Evolutionary conservation across 64 coral and sea anemone species (phyloP).

Genomic region (Pocillopora verrucosa): DNA sequence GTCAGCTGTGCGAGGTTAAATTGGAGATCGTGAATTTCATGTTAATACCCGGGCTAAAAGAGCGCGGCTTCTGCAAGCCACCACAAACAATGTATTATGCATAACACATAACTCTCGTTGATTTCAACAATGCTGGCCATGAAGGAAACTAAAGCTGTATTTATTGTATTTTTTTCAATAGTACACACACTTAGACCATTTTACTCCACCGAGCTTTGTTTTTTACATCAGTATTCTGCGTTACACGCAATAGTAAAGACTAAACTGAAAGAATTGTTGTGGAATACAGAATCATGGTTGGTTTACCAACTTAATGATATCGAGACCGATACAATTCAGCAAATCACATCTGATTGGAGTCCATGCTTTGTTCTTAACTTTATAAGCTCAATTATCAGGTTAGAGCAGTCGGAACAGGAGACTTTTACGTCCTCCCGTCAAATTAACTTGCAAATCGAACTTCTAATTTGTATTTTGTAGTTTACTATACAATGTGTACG

Average conservation of each 20-base stretch:
- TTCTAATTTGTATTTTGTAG: background rate
- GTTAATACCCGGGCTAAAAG: background rate
- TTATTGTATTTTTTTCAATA: conserved; percentile 9
- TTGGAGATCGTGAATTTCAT: background rate
- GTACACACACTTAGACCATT: background rate
- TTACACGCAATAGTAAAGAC: background rate
- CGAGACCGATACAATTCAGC: background rate
- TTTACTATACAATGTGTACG: background rate
- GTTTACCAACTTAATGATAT: conserved; percentile 21
- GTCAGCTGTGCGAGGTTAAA: background rate
- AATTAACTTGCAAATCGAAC: background rate
- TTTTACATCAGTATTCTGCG: background rate
- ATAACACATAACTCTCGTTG: conserved; percentile 18
- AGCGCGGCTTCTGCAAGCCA: conserved; percentile 30
- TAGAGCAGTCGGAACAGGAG: background rate
- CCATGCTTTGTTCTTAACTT: background rate
- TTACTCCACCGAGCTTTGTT: background rate
- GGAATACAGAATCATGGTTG: background rate
- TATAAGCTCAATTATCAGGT: background rate
- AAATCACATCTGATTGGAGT: conserved; percentile 6
- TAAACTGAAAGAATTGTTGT: background rate
- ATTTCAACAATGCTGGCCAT: conserved; percentile 28
- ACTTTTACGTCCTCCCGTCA: background rate
- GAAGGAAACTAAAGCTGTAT: background rate
- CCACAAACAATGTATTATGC: conserved; percentile 42